phyloP scores from a whole-genome alignment of 1,140 invertebrate species.

The Ericerus pela region DNA sequence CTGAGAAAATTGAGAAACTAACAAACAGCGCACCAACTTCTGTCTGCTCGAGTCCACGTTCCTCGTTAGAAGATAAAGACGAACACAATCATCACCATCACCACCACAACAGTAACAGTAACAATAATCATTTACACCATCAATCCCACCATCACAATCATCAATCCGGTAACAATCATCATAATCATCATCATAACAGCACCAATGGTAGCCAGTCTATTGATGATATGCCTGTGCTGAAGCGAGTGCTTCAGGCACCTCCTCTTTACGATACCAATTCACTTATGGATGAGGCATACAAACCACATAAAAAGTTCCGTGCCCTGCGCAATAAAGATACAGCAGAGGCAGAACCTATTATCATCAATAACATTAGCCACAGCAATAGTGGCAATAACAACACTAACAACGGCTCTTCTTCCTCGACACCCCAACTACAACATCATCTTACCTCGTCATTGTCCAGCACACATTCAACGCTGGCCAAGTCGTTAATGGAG shows the following conservation, averaged over 20 bases:
- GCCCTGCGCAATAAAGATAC: constrained; percentile 60
- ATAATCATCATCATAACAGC: background rate
- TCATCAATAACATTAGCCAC: constrained; percentile 27
- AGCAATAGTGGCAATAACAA: constrained; percentile 28
- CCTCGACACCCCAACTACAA: constrained; percentile 32
- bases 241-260: constrained; percentile 77
- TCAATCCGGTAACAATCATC: background rate
- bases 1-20: constrained; percentile 60
- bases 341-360: constrained; percentile 50
- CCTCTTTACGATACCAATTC: constrained; percentile 76
- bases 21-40: constrained; percentile 56
- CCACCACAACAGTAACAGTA: constrained; percentile 12
- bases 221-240: constrained; percentile 85
- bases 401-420: constrained; percentile 30
- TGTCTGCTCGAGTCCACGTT: constrained; percentile 68
- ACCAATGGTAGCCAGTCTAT: constrained; percentile 36
- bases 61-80: constrained; percentile 62
- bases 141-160: constrained; percentile 15
- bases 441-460: constrained; percentile 39
- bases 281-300: constrained; percentile 85
- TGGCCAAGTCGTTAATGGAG: constrained; percentile 75
- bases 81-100: constrained; percentile 37
- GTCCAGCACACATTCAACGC: constrained; percentile 68
- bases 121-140: background rate
- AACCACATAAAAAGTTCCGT: constrained; percentile 87